phyloP scores from a whole-genome alignment of 2,113 vertebrate species.

The Protomyctophum bolini region DNA sequence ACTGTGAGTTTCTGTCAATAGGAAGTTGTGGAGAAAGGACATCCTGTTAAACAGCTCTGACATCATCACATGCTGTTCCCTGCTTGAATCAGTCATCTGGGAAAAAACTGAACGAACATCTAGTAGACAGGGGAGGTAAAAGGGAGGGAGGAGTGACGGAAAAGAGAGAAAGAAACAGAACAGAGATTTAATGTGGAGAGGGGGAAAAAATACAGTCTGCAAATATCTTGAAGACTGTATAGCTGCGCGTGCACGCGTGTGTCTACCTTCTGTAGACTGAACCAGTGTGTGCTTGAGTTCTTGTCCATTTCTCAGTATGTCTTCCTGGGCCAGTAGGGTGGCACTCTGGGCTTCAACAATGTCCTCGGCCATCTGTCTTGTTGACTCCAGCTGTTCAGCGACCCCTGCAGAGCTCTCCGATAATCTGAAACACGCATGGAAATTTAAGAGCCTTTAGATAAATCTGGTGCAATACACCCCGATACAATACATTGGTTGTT shows the following conservation, averaged over 20 bases:
- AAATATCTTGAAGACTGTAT: not conserved
- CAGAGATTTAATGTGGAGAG: not conserved
- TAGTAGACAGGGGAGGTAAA: constrained; percentile 42
- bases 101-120: constrained; percentile 76
- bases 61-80: constrained; percentile 79
- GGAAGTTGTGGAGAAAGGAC: constrained; percentile 81
- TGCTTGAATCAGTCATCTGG: constrained; percentile 74
- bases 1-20: constrained; percentile 80
- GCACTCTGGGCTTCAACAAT: constrained; percentile 74
- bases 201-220: no score
- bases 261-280: constrained; percentile 79
- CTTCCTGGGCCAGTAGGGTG: constrained; percentile 78
- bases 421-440: constrained; percentile 62
- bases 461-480: constrained; percentile 6
- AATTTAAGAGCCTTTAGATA: not conserved
- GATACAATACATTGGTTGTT: no score
- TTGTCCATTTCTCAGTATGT: constrained; percentile 80
- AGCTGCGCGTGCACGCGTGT: not conserved
- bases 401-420: constrained; percentile 80
- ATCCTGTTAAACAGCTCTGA: constrained; percentile 82
- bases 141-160: not conserved
- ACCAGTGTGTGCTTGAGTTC: constrained; percentile 74
- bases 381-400: constrained; percentile 77
- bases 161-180: not conserved
- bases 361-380: constrained; percentile 75